Evolutionary conservation across 2,797 vertebrate genomes (phyloP).

Genomic region (Ibycter americanus): DNA sequence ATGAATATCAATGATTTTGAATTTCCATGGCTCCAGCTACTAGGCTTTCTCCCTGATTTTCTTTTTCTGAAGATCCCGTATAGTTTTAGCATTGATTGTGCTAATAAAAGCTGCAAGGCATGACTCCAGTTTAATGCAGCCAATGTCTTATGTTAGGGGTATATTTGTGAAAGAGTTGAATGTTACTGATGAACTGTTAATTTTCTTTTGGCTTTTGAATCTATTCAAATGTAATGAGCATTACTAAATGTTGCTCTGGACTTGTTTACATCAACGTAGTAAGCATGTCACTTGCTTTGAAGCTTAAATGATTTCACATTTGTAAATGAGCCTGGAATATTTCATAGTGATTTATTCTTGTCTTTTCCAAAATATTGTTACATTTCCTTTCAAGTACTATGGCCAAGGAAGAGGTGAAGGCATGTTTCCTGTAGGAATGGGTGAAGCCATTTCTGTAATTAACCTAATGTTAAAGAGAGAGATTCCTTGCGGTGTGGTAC

Average conservation of each 20-base stretch:
- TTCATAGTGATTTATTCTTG: not conserved
- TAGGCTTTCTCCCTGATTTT: not conserved
- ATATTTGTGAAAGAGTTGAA: not conserved
- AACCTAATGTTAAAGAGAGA: not conserved
- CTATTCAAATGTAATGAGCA: not conserved
- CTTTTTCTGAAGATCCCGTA: not conserved
- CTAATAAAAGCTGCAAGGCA: not conserved
- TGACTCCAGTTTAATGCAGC: not conserved
- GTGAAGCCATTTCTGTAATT: not conserved
- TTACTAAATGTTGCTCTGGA: constrained; percentile 38
- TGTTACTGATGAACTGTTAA: constrained; percentile 20
- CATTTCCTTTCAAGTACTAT: not conserved
- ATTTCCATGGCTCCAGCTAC: not conserved
- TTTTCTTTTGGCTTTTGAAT: constrained; percentile 43
- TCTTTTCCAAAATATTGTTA: not conserved
- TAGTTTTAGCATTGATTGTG: not conserved
- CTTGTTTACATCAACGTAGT: constrained; percentile 14
- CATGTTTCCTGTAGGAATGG: not conserved
- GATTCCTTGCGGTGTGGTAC: not conserved
- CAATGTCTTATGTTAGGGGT: not conserved
- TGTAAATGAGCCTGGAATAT: constrained; percentile 2
- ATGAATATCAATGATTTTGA: not conserved
- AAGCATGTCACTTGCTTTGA: constrained; percentile 36
- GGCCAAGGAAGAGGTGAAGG: not conserved
- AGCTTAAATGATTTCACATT: constrained; percentile 9